Percentiles rank a stretch among this genome's conserved stretches.
These are phyloP conservation scores for Chrysemys picta DNA, from an alignment of 2,113 vertebrate genomes.

Conservation along the genomic window DNA sequence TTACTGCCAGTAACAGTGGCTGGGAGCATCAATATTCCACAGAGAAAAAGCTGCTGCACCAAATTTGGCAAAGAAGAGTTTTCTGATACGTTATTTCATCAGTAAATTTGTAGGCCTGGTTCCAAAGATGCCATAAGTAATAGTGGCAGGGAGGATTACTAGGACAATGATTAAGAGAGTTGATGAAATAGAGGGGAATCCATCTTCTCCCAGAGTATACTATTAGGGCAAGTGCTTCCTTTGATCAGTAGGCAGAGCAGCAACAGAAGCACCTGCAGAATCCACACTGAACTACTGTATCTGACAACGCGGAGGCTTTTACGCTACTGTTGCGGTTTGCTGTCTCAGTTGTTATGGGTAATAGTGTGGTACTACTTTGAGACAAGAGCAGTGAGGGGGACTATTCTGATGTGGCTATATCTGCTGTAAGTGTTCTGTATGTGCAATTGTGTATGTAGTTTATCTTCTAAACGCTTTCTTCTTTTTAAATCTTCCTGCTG, in stretches of 20 bases:
- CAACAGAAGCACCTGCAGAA: background rate
- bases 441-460: background rate
- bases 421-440: background rate
- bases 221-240: background rate
- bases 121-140: background rate
- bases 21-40: background rate
- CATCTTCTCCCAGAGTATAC: background rate
- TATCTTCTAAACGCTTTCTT: background rate
- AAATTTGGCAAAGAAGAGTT: background rate
- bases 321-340: background rate
- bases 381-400: background rate
- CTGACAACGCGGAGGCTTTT: background rate
- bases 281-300: rapidly evolving
- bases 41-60: background rate
- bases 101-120: background rate
- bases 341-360: background rate
- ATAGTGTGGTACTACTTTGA: background rate
- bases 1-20: background rate
- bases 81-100: background rate
- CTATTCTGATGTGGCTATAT: background rate
- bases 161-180: background rate
- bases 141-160: background rate
- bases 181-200: background rate
- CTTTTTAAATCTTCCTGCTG: background rate
- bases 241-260: background rate